Percentiles rank a stretch among this genome's conserved stretches.
Conservation (phyloP, 35 echinoderm and acorn worm species). For the Lytechinus variegatus region DNA sequence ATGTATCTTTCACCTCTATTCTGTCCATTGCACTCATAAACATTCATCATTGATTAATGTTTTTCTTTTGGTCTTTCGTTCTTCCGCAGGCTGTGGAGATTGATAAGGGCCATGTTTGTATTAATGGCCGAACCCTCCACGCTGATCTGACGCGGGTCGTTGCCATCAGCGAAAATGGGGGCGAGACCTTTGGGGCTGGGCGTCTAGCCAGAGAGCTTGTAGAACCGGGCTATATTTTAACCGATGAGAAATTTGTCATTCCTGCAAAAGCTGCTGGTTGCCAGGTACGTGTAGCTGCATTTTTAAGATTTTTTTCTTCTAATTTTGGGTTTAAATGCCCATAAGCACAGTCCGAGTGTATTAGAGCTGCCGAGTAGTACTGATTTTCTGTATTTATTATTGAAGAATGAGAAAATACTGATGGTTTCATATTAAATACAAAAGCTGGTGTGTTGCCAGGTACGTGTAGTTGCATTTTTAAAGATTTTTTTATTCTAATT, state of each 20-base stretch:
- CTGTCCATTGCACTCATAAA: not conserved
- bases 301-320: too few species aligned
- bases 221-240: conserved; percentile 82
- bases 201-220: conserved; percentile 67
- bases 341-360: too few species aligned
- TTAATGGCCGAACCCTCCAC: conserved; percentile 83
- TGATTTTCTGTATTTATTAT: too few species aligned
- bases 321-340: too few species aligned
- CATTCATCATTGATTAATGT: too few species aligned
- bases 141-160: conserved; percentile 70
- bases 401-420: too few species aligned
- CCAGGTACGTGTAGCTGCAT: conserved; percentile 63
- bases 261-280: conserved; percentile 70
- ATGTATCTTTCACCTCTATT: too few species aligned
- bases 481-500: too few species aligned
- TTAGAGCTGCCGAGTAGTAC: too few species aligned
- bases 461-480: not conserved
- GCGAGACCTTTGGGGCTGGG: conserved; percentile 65
- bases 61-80: not conserved
- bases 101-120: conserved; percentile 62
- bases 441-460: conserved; percentile 86
- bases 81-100: conserved; percentile 83
- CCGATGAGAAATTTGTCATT: conserved; percentile 47
- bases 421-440: too few species aligned
- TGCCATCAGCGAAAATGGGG: conserved; percentile 81